Percentiles rank a stretch among this genome's conserved stretches.
Evolutionary conservation across 2,113 vertebrate species (phyloP).

Genomic region (Notothenia rossii): DNA sequence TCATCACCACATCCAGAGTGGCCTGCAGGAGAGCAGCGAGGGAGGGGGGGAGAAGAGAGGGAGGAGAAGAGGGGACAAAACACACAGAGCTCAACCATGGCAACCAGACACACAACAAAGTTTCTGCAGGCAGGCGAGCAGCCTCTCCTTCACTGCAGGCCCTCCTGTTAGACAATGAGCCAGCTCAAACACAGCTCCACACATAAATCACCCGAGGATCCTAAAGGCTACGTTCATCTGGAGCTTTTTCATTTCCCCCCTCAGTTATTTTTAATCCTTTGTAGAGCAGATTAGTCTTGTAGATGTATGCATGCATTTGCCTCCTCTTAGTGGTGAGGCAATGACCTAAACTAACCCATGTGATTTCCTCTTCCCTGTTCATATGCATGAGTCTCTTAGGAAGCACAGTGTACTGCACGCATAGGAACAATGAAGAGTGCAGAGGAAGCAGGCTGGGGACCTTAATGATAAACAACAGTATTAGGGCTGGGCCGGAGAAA

Average conservation of each 20-base stretch:
- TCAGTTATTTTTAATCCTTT: not conserved
- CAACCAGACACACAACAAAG: conserved; percentile 85
- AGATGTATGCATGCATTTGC: conserved; percentile 10
- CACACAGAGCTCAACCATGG: conserved; percentile 78
- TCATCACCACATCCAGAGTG: conserved; percentile 96
- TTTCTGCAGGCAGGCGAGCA: conserved; percentile 70
- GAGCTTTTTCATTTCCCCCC: conserved; percentile 8
- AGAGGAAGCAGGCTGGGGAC: conserved; percentile 15
- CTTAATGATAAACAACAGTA: not conserved
- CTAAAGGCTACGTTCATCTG: conserved; percentile 32
- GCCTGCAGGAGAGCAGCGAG: conserved; percentile 83
- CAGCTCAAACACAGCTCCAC: conserved; percentile 66
- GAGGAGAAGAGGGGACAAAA: conserved; percentile 50
- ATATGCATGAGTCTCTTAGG: conserved; percentile 47
- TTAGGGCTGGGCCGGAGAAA: not conserved
- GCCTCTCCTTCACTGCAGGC: conserved; percentile 61
- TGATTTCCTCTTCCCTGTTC: conserved; percentile 67
- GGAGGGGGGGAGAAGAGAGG: conserved; percentile 17
- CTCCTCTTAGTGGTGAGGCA: conserved; percentile 16
- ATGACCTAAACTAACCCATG: conserved; percentile 48
- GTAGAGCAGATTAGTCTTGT: not conserved
- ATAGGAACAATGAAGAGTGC: not conserved
- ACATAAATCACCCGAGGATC: conserved; percentile 70
- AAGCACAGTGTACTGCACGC: conserved; percentile 15
- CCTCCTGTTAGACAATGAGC: conserved; percentile 71